A percentile compares a stretch with the other conserved stretches of the same genome.
phyloP scores from a whole-genome alignment of 2,888 invertebrate species.

The Trichacis sp. region DNA sequence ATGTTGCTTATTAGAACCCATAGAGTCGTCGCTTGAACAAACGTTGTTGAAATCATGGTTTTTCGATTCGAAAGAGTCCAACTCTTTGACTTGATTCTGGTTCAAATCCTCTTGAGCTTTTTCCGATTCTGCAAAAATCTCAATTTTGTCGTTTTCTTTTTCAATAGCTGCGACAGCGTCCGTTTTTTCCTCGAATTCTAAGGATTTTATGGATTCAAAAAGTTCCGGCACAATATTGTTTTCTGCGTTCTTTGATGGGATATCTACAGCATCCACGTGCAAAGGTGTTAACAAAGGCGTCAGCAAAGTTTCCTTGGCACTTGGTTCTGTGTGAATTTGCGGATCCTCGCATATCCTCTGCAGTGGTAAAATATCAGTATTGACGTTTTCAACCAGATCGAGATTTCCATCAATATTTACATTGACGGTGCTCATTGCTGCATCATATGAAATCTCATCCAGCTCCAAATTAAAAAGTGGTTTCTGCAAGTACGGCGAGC shows the following conservation, averaged over 20 bases:
- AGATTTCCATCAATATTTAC: constrained; percentile 18
- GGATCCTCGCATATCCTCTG: constrained; percentile 19
- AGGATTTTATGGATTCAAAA: constrained; percentile 14
- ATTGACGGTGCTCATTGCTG: constrained; percentile 1
- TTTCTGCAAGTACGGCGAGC: constrained; percentile 30
- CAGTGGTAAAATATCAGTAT: constrained; percentile 17
- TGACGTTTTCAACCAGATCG: constrained; percentile 22
- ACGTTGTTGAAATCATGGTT: background rate
- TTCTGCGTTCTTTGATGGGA: background rate
- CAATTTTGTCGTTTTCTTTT: constrained; percentile 22
- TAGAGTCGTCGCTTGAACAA: background rate
- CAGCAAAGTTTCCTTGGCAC: too few relatives aligned
- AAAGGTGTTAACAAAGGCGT: constrained; percentile 19
- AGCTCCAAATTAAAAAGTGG: constrained; percentile 32
- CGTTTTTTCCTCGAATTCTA: background rate
- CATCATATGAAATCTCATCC: constrained; percentile 31
- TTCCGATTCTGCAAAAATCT: too few relatives aligned
- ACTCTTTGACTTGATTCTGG: background rate
- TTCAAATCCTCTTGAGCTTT: background rate
- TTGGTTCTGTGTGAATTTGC: too few relatives aligned
- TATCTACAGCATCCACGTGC: constrained; percentile 7
- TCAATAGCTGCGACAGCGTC: constrained; percentile 17
- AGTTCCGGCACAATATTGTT: constrained; percentile 20
- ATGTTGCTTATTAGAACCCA: background rate
- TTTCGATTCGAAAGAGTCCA: background rate